Base-by-base conservation (phyloP, 2,797 vertebrate genomes). In the Crocidura indochinensis region DNA sequence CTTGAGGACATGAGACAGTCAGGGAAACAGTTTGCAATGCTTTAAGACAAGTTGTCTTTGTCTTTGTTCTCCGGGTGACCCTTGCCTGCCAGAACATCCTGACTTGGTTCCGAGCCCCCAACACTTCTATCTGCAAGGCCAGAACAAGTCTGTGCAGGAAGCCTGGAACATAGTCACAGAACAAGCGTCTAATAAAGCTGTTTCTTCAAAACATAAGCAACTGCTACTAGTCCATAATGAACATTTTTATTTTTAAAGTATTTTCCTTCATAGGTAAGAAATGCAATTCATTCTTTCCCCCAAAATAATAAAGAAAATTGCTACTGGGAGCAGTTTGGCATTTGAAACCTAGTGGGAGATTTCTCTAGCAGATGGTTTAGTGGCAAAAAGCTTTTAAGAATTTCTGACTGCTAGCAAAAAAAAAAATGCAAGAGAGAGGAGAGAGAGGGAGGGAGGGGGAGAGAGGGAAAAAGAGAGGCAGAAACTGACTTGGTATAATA, bases 331-430 rank as follows among this genome's bases (percentile, higher is more conserved):
- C 94, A 90, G 53, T 82, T 88, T 97, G 94, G 94, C 96, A 94
- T 96, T 96, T 96, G 94, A 94, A 96, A 94, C 94, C 86, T 97
- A 91, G 96, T 94, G 94, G 95, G 96, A 95, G 92, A 95, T 94
- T 95, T 95, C 88, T 91, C 94, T 46, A 97, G 93, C 96, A 97
- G 96, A 97, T 97, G 96, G 94, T 91, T 97, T 92, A 91, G 95
- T 94, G 94, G 90, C 87, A 95, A 92, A 96, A 96, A 96, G 95
- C 92, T 95, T 97, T 96, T 94, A 97, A 96, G 95, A 93, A 95
- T 95, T 91, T 96, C 92, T 95, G 60, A 95, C 92, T 96, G 92
- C 81, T 91, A 78, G 76, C 19, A 3, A 38, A 75, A 26, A 47
- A 6, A 11, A 64, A 12, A 8, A 9, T 49, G 1, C 12, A n/a